A percentile compares a stretch with the other conserved stretches of the same genome.
phyloP scores from a whole-genome alignment of 1,140 invertebrate species.

The Lycorma delicatula region DNA sequence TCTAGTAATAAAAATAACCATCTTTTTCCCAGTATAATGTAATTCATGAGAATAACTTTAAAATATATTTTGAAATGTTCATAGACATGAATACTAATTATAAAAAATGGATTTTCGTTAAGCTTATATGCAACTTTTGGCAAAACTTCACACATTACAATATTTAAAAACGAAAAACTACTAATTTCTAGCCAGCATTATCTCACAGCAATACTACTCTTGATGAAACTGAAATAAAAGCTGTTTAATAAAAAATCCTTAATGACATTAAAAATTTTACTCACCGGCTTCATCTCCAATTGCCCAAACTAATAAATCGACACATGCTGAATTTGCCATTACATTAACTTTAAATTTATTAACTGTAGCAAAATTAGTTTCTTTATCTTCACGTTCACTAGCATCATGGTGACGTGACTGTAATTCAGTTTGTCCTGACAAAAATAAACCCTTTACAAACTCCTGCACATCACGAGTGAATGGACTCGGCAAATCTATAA shows the following conservation, averaged over 20 bases:
- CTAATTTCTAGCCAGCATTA: not conserved
- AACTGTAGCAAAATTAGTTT: slow-evolving; percentile 64
- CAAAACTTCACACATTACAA: no score
- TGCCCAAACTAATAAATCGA: slow-evolving; percentile 95
- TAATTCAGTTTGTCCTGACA: slow-evolving; percentile 86
- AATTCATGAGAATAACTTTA: no score
- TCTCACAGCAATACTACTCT: no score
- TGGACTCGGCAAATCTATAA: slow-evolving; percentile 65
- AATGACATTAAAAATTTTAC: slow-evolving; percentile 16
- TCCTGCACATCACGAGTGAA: slow-evolving; percentile 94
- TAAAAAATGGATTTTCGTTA: no score
- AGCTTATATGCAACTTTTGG: no score
- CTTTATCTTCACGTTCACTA: slow-evolving; percentile 70
- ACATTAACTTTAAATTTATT: slow-evolving; percentile 94
- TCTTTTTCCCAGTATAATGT: no score
- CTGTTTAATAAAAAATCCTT: slow-evolving; percentile 7
- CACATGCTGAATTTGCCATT: slow-evolving; percentile 93
- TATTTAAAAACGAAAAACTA: not conserved
- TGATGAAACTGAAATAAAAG: slow-evolving; percentile 2
- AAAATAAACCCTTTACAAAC: slow-evolving; percentile 77
- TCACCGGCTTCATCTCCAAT: slow-evolving; percentile 92
- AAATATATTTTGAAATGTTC: no score
- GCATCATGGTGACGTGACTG: slow-evolving; percentile 73
- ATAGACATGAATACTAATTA: no score
- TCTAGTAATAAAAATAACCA: no score